Evolutionary conservation across 2,888 invertebrate genomes (phyloP).

Genomic region (Mycalesis mineus): DNA sequence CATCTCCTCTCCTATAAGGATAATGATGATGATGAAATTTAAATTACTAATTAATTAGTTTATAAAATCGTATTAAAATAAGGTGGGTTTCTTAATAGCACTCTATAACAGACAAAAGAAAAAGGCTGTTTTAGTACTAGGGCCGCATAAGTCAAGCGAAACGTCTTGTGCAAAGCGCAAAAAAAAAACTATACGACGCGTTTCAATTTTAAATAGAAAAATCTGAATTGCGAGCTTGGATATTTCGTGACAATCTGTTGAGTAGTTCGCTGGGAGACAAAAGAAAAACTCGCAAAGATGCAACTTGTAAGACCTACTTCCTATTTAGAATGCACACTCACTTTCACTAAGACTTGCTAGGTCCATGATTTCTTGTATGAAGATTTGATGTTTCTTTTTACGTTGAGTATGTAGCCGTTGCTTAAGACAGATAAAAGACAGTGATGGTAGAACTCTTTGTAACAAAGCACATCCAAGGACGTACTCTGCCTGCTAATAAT

Average conservation of each 20-base stretch:
- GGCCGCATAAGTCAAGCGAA: conserved; percentile 8
- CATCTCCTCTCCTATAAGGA: too few species aligned
- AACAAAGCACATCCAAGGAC: too few species aligned
- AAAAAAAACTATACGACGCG: conserved; percentile 17
- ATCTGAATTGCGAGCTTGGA: conserved; percentile 25
- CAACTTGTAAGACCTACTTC: conserved; percentile 33
- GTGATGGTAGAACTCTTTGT: too few species aligned
- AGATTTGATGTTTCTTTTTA: conserved; percentile 23
- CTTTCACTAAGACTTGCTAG: conserved; percentile 24
- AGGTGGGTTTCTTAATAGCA: too few species aligned
- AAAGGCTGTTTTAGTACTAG: conserved; percentile 2
- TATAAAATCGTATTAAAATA: too few species aligned
- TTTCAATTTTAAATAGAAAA: conserved; percentile 28
- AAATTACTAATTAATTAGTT: too few species aligned
- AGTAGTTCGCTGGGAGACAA: conserved; percentile 32
- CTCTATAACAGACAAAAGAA: too few species aligned
- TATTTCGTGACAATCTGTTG: conserved; percentile 32
- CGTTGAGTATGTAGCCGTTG: not conserved
- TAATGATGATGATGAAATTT: too few species aligned
- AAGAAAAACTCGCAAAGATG: conserved; percentile 31
- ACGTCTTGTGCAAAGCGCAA: not conserved
- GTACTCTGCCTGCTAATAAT: too few species aligned
- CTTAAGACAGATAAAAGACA: conserved; percentile 19
- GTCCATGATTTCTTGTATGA: conserved; percentile 26
- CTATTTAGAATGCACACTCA: conserved; percentile 30